Conservation (phyloP, 2,797 vertebrate species). For the Scolopax bukidnonensis region DNA sequence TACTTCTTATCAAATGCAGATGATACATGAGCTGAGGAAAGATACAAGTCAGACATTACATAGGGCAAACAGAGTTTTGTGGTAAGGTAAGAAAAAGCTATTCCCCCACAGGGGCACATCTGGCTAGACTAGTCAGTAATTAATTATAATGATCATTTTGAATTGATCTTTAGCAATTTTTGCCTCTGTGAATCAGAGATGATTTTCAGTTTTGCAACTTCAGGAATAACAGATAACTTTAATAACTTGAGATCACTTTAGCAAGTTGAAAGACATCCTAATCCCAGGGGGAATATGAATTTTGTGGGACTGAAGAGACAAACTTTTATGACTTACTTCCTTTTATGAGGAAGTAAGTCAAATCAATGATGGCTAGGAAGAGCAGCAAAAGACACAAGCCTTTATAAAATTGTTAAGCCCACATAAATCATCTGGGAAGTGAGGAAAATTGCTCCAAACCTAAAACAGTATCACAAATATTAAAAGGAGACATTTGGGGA, state of each 20-base stretch:
- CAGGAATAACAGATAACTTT: not conserved
- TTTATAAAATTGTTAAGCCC: not conserved
- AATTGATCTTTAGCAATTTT: not conserved
- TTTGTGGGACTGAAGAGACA: not conserved
- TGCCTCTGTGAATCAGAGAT: not conserved
- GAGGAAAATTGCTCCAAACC: not conserved
- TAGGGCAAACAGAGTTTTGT: not conserved
- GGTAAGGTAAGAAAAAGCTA: not conserved
- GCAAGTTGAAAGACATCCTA: not conserved
- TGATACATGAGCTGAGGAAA: not conserved
- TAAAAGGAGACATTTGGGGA: not conserved
- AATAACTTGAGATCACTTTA: not conserved
- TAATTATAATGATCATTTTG: not conserved
- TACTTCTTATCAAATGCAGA: not conserved
- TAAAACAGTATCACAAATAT: not conserved
- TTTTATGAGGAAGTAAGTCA: not conserved
- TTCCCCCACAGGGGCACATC: not conserved
- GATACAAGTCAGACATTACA: not conserved
- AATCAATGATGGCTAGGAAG: not conserved
- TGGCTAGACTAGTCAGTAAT: not conserved
- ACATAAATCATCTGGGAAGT: not conserved
- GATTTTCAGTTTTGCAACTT: not conserved
- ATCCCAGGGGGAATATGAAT: not conserved
- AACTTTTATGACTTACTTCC: not conserved
- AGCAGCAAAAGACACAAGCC: not conserved